Conservation (phyloP, 2,797 vertebrate genomes). For the Channa striata region DNA sequence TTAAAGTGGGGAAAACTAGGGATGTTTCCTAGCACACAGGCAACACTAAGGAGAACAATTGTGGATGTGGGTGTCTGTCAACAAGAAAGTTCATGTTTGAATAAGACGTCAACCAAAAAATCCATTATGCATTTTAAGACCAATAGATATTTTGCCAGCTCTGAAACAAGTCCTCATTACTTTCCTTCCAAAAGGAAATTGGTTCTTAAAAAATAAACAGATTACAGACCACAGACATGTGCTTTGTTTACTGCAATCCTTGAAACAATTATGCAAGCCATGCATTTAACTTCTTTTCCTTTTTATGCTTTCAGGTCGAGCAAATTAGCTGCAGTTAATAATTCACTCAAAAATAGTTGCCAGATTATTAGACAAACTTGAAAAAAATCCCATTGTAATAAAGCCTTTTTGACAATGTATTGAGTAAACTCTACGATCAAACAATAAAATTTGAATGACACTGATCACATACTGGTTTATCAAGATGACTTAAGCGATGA, state of each 20-base stretch:
- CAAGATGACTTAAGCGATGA: not conserved
- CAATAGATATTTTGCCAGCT: conserved; percentile 48
- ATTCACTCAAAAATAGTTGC: conserved; percentile 1
- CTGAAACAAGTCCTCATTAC: conserved; percentile 31
- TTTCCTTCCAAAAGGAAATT: conserved; percentile 54
- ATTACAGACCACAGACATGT: conserved; percentile 28
- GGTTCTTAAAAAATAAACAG: conserved; percentile 36
- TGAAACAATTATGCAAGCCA: conserved; percentile 29
- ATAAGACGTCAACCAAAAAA: conserved; percentile 52
- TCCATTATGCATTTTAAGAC: conserved; percentile 35
- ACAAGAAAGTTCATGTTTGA: conserved; percentile 39
- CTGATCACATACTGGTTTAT: not conserved
- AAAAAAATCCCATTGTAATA: not conserved
- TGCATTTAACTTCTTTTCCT: conserved; percentile 20
- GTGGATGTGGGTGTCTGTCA: conserved; percentile 19
- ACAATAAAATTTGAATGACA: not conserved
- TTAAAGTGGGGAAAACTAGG: conserved; percentile 32
- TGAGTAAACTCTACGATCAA: not conserved
- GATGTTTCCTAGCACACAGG: conserved; percentile 45
- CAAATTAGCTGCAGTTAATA: conserved; percentile 18
- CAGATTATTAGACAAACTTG: conserved; percentile 8
- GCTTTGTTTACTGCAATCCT: conserved; percentile 25
- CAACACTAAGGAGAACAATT: conserved; percentile 7
- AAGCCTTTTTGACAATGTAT: not conserved
- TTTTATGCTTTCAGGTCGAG: conserved; percentile 6